Percentiles rank a stretch among this genome's conserved stretches.
Evolutionary conservation across 1,140 invertebrate species (phyloP).

Genomic region (Hermetia illucens): DNA sequence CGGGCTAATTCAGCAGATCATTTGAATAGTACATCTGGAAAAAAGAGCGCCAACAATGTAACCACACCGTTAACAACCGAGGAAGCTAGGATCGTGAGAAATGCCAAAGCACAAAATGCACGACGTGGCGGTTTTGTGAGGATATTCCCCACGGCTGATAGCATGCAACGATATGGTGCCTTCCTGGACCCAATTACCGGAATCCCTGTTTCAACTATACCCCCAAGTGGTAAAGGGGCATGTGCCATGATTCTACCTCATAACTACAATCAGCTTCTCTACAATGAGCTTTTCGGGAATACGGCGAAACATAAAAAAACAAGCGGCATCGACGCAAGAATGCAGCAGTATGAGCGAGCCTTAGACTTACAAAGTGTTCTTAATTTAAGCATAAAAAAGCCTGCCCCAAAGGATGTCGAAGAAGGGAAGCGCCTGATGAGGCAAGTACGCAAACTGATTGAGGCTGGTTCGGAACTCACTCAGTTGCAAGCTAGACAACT

Average conservation of each 20-base stretch:
- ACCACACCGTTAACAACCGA: constrained; percentile 49
- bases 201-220: constrained; percentile 48
- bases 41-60: constrained; percentile 26
- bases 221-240: constrained; percentile 38
- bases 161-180: constrained; percentile 58
- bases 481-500: constrained; percentile 57
- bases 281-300: constrained; percentile 33
- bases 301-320: constrained; percentile 12
- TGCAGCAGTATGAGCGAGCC: constrained; percentile 24
- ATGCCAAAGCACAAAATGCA: constrained; percentile 66
- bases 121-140: constrained; percentile 78
- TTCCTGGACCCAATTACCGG: constrained; percentile 50
- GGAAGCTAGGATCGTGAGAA: constrained; percentile 62
- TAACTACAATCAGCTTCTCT: constrained; percentile 64
- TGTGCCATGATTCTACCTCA: constrained; percentile 42
- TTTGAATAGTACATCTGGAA: constrained; percentile 33
- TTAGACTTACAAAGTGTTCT: constrained; percentile 17
- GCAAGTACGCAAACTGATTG: constrained; percentile 22
- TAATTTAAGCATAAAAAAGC: constrained; percentile 16
- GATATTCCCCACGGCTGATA: constrained; percentile 80
- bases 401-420: constrained; percentile 19
- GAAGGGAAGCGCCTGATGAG: constrained; percentile 20
- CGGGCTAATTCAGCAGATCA: constrained; percentile 54
- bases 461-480: constrained; percentile 23
- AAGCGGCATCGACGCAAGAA: constrained; percentile 17